Evolutionary conservation across 2,888 invertebrate genomes (phyloP).

Genomic region (Drosophila suboccidentalis): DNA sequence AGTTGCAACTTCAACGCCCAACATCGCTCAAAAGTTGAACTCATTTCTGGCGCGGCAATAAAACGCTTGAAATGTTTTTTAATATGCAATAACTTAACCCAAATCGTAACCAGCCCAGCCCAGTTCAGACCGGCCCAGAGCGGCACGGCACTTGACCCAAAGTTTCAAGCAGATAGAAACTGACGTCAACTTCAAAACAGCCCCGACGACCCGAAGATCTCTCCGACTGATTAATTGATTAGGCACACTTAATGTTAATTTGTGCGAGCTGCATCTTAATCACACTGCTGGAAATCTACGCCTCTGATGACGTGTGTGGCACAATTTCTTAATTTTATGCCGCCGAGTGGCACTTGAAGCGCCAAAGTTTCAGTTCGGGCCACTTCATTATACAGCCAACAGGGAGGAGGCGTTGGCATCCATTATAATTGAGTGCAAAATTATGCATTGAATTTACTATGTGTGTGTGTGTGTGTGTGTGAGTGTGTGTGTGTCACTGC

Average conservation of each 20-base stretch:
- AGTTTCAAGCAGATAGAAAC: constrained; percentile 45
- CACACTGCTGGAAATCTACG: constrained; percentile 4
- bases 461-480: background rate
- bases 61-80: constrained; percentile 77
- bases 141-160: constrained; percentile 68
- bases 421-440: constrained; percentile 81
- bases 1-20: constrained; percentile 58
- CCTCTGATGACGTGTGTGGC: constrained; percentile 31
- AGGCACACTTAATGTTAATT: constrained; percentile 65
- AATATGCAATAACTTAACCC: constrained; percentile 73
- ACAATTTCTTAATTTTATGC: constrained; percentile 67
- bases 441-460: constrained; percentile 73
- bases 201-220: constrained; percentile 3
- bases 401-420: constrained; percentile 50
- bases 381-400: constrained; percentile 66
- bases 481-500: constrained; percentile 1
- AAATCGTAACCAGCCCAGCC: constrained; percentile 48
- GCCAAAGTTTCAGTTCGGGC: constrained; percentile 33
- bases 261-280: constrained; percentile 44
- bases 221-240: constrained; percentile 63
- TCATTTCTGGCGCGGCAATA: constrained; percentile 68
- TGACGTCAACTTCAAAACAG: background rate
- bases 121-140: constrained; percentile 19
- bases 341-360: constrained; percentile 47
- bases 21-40: constrained; percentile 58